phyloP scores from a whole-genome alignment of 2,797 vertebrate genomes.

The Danio jaintianensis region DNA sequence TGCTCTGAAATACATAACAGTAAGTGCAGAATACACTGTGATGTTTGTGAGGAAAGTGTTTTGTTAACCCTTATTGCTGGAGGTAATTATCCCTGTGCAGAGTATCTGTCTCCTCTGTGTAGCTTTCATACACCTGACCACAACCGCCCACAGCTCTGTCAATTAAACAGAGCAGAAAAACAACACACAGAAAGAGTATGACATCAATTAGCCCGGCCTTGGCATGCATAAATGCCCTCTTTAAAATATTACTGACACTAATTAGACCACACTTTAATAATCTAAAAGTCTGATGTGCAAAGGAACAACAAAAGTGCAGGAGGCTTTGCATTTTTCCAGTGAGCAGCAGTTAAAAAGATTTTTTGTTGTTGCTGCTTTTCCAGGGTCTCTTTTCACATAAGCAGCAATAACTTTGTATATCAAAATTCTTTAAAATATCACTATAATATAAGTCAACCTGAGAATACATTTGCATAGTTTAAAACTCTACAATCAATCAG shows the following conservation, averaged over 20 bases:
- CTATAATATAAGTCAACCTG: too few relatives aligned
- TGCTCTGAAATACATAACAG: conserved; percentile 4
- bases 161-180: conserved; percentile 48
- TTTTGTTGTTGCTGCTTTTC: not conserved
- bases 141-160: conserved; percentile 53
- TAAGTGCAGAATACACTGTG: not conserved
- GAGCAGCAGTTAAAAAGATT: not conserved
- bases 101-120: conserved; percentile 47
- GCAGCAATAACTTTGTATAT: not conserved
- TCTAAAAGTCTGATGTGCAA: conserved; percentile 37
- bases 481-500: too few relatives aligned
- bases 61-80: conserved; percentile 44
- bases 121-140: conserved; percentile 56
- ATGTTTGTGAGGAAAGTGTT: conserved; percentile 26
- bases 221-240: conserved; percentile 41
- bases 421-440: not conserved
- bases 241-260: conserved; percentile 60
- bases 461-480: too few relatives aligned
- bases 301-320: conserved; percentile 31
- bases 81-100: conserved; percentile 58
- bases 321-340: not conserved
- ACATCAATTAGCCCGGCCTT: conserved; percentile 58
- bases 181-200: conserved; percentile 52
- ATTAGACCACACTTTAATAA: conserved; percentile 59
- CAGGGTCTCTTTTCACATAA: not conserved